phyloP scores from a whole-genome alignment of 2,888 invertebrate genomes.

The Oscheius sp. region DNA sequence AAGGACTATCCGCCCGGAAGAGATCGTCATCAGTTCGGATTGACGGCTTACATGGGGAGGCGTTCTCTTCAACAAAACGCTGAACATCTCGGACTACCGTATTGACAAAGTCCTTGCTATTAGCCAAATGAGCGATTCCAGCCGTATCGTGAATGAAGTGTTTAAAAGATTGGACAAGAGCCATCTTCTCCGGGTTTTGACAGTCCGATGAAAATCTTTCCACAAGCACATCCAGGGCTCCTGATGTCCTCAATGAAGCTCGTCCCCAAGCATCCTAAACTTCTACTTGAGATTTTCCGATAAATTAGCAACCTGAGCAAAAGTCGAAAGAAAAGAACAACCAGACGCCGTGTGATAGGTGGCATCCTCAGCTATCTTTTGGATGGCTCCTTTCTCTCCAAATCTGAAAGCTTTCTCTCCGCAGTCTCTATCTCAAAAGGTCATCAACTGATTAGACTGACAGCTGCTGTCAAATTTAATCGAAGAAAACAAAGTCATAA shows the following conservation, averaged over 20 bases:
- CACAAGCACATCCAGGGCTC: conserved; percentile 56
- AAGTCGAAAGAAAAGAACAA: conserved; percentile 18
- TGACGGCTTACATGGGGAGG: conserved; percentile 15
- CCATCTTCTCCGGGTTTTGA: conserved; percentile 34
- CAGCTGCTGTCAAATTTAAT: conserved; percentile 2
- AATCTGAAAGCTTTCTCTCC: conserved; percentile 26
- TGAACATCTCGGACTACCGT: conserved; percentile 48
- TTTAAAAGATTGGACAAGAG: conserved; percentile 37
- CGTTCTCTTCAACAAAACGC: conserved; percentile 37
- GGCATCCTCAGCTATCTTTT: not conserved
- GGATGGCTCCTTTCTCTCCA: conserved; percentile 11
- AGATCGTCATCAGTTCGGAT: conserved; percentile 21
- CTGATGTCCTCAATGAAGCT: conserved; percentile 53
- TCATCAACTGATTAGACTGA: not conserved
- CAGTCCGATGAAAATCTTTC: conserved; percentile 33
- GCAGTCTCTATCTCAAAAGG: too few species aligned
- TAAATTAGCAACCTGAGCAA: conserved; percentile 16
- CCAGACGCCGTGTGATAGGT: not conserved
- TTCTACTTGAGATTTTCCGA: not conserved
- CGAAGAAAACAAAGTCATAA: not conserved
- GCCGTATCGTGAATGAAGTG: conserved; percentile 57
- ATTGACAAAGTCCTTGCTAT: conserved; percentile 42
- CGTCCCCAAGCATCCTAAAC: conserved; percentile 65
- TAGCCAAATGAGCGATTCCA: conserved; percentile 43
- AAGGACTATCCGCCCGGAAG: conserved; percentile 32